These are phyloP conservation scores for Myotis pilosus DNA, from an alignment of 2,797 vertebrate species.

Conservation along the genomic window DNA sequence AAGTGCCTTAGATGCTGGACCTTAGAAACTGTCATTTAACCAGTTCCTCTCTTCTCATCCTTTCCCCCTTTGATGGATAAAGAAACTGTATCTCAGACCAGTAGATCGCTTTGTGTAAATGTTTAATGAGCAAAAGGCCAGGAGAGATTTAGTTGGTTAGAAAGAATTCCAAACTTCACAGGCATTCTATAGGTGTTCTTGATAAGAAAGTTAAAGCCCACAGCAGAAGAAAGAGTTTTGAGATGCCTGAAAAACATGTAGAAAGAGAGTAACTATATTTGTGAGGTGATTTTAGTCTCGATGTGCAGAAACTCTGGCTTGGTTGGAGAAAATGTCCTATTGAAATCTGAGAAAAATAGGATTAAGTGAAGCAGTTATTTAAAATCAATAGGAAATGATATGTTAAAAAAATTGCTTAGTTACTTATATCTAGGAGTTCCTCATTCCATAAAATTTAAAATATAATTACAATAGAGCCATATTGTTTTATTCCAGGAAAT, in stretches of 20 bases:
- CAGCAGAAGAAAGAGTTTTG: not conserved
- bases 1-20: not conserved
- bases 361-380: not conserved
- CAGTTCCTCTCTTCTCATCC: not conserved
- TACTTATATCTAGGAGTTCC: not conserved
- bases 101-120: not conserved
- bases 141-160: not conserved
- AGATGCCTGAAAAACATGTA: not conserved
- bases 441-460: not conserved
- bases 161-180: not conserved
- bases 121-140: not conserved
- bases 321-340: not conserved
- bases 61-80: not conserved
- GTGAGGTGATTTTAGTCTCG: not conserved
- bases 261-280: not conserved
- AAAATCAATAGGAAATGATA: not conserved
- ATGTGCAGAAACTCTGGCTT: not conserved
- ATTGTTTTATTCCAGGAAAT: not conserved
- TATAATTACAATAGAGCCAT: not conserved
- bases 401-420: not conserved
- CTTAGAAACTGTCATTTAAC: not conserved
- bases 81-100: not conserved
- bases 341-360: not conserved
- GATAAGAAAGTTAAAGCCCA: not conserved
- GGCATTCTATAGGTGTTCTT: not conserved